Conservation (phyloP, 2,797 vertebrate genomes). For the Scarus forsteni region DNA sequence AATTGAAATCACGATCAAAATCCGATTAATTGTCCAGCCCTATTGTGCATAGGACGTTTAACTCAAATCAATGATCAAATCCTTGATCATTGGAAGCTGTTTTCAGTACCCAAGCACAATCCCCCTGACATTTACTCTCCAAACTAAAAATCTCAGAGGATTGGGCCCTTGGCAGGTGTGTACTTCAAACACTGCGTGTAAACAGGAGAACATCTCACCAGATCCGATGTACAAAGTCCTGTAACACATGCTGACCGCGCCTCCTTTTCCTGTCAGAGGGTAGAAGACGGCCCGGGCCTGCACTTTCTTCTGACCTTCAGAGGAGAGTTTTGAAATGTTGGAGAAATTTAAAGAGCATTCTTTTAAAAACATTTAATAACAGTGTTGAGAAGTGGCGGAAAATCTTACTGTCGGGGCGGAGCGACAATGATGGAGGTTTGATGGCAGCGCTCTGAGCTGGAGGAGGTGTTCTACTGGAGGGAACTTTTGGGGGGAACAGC, state of each 20-base stretch:
- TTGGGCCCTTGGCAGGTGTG: too few relatives aligned
- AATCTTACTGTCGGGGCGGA: constrained; percentile 84
- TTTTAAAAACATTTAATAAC: too few relatives aligned
- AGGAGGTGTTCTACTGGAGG: constrained; percentile 79
- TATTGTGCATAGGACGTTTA: too few relatives aligned
- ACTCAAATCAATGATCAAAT: too few relatives aligned
- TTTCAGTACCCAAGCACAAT: too few relatives aligned
- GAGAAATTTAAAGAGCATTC: background rate
- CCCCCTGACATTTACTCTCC: too few relatives aligned
- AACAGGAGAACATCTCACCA: constrained; percentile 77
- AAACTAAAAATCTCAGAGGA: too few relatives aligned
- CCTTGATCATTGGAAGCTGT: too few relatives aligned
- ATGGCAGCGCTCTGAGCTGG: constrained; percentile 70
- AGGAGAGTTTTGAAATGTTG: background rate
- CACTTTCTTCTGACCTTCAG: constrained; percentile 88
- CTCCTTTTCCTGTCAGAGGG: constrained; percentile 90
- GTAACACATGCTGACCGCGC: constrained; percentile 94
- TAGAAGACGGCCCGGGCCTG: constrained; percentile 94
- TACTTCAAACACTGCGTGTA: background rate
- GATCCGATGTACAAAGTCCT: constrained; percentile 96
- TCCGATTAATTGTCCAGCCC: too few relatives aligned
- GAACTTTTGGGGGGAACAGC: constrained; percentile 92
- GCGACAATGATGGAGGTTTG: constrained; percentile 70
- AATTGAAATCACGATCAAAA: too few relatives aligned
- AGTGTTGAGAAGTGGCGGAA: background rate